A percentile compares a stretch with the other conserved stretches of the same genome.
Conservation (phyloP, 2,888 invertebrate species). For the Oligia fasciuncula region DNA sequence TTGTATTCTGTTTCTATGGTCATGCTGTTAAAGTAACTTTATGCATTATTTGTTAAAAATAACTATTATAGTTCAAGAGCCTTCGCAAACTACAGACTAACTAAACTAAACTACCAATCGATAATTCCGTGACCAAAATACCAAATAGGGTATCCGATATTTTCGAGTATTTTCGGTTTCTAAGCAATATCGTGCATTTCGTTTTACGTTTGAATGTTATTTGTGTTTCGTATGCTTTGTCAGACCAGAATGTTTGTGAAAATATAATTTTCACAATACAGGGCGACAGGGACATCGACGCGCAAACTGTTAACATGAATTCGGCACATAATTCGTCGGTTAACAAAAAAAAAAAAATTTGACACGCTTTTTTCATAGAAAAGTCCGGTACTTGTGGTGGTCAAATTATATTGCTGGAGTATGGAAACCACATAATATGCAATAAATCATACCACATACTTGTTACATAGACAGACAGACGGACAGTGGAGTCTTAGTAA, state of each 20-base stretch:
- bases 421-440: too few relatives aligned
- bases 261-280: not conserved
- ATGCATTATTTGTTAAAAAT: constrained; percentile 13
- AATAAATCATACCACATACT: too few relatives aligned
- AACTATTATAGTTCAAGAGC: constrained; percentile 1
- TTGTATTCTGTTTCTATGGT: constrained; percentile 13
- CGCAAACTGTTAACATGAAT: not conserved
- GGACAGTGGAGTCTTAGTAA: too few relatives aligned
- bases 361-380: not conserved
- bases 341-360: not conserved
- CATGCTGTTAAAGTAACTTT: not conserved
- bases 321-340: not conserved
- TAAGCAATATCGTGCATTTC: not conserved
- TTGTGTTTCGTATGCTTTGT: not conserved
- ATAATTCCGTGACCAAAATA: not conserved
- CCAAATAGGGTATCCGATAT: not conserved
- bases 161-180: not conserved
- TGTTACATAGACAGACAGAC: too few relatives aligned
- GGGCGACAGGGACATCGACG: not conserved
- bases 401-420: not conserved
- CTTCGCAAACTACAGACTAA: not conserved
- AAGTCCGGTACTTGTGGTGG: not conserved
- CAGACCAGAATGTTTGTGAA: not conserved
- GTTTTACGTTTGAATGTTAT: not conserved
- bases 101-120: constrained; percentile 9